Percentiles rank a stretch among this genome's conserved stretches.
phyloP scores from a whole-genome alignment of 37 sponge, comb jelly and placozoan species.

The Cladorhizidae sp. region DNA sequence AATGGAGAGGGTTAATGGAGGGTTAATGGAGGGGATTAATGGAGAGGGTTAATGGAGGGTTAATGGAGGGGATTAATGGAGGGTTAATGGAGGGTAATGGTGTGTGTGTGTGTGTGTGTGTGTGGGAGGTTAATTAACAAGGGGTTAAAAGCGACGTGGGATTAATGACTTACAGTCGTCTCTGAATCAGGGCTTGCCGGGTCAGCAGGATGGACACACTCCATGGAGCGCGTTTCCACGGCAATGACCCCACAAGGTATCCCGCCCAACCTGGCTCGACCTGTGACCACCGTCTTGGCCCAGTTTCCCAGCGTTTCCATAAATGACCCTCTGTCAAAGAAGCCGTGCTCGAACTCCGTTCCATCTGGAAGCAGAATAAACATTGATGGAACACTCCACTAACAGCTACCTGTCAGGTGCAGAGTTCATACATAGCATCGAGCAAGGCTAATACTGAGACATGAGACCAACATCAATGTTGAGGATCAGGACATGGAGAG shows the following conservation, averaged over 20 bases:
- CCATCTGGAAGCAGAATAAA: slow-evolving; percentile 12
- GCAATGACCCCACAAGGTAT: slow-evolving; percentile 98
- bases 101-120: background rate
- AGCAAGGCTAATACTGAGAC: too few relatives aligned
- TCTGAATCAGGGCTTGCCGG: slow-evolving; percentile 96
- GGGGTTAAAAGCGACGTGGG: background rate
- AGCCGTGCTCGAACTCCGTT: slow-evolving; percentile 82
- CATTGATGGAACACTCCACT: too few relatives aligned
- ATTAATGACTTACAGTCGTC: slow-evolving; percentile 53
- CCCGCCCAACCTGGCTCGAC: slow-evolving; percentile 96
- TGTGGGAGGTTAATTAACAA: background rate
- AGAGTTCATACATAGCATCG: too few relatives aligned
- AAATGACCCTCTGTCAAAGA: slow-evolving; percentile 94
- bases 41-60: background rate
- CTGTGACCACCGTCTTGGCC: slow-evolving; percentile 97
- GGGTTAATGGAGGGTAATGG: background rate
- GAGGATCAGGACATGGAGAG: too few relatives aligned
- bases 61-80: background rate
- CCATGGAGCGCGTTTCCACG: slow-evolving; percentile 93
- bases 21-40: background rate
- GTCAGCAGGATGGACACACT: slow-evolving; percentile 89
- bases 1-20: background rate
- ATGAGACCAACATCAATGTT: too few relatives aligned
- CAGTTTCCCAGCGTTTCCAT: slow-evolving; percentile 84
- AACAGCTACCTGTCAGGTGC: too few relatives aligned